Evolutionary conservation across 2,888 invertebrate species (phyloP), one percentile per base, ranked within the genome.

Genomic region (Megastigmus dorsalis): DNA sequence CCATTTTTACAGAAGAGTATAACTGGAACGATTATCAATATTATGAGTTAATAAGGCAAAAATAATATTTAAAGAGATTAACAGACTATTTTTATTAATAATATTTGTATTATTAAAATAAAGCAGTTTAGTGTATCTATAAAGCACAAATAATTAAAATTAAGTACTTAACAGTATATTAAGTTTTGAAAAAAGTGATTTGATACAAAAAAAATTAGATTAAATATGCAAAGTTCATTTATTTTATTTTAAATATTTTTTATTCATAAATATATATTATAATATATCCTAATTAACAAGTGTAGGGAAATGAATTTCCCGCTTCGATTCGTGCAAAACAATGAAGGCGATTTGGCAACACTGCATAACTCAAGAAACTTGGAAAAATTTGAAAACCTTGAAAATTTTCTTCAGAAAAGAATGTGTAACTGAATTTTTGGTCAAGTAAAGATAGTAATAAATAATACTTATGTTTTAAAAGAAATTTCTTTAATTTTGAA

Each of bases 181-280:
- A 36, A 15, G 10, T 38, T 38, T 10, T 38, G 2, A 38, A 7
- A 38, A 38, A 38, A n/a, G n/a, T n/a, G n/a, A 38, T 38, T 13
- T 38, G 10, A 38, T 13, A 38, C 18, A 4, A 23, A 13, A 57
- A 13, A 38, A 36, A 38, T 13, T 23, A 23, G 7, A 10, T 23
- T 28, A 1, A 28, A 23, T 45, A 10, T 30, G 0, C 20, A 7
- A 45, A 15, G 2, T 45, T 13, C 13, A 23, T 45, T 66, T 3
- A 26, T 6, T 28, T 20, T 43, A 23, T 9, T 26, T 48, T 36
- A 52, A 69, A 41, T 28, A 60, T 9, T 60, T 57, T 69, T 69
- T 69, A 60, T 69, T 52, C 4, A 68, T 57, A 50, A 60, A 69
- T 60, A 69, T n/a, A n/a, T 52, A 48, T 36, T 59, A 45, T 13